Evolutionary conservation across 2,113 vertebrate genomes (phyloP).

Genomic region (Phainopepla nitens): DNA sequence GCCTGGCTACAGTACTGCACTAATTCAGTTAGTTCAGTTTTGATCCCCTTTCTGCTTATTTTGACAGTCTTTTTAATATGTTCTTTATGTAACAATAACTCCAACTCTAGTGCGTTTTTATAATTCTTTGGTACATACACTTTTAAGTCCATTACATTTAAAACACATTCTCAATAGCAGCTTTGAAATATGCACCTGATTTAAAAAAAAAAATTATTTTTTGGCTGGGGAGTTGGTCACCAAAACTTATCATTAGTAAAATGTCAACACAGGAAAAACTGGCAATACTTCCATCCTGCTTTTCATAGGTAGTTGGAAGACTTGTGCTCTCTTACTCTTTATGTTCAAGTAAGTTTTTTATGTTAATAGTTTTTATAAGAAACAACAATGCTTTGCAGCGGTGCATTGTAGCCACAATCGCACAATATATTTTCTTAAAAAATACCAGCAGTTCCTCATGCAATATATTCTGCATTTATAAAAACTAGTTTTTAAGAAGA

Average conservation of each 20-base stretch:
- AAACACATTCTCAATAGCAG: constrained; percentile 68
- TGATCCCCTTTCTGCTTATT: constrained; percentile 74
- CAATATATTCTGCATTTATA: constrained; percentile 90
- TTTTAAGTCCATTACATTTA: constrained; percentile 69
- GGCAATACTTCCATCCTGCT: constrained; percentile 69
- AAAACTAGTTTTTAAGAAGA: constrained; percentile 87
- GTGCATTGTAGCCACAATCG: constrained; percentile 83
- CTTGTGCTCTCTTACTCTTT: constrained; percentile 65
- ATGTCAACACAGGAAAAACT: constrained; percentile 66
- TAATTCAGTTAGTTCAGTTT: constrained; percentile 77
- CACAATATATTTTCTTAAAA: constrained; percentile 88
- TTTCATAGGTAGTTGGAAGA: constrained; percentile 60
- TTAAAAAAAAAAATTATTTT: constrained; percentile 70
- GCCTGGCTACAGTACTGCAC: constrained; percentile 85
- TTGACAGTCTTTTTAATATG: constrained; percentile 70
- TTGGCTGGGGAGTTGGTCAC: constrained; percentile 74
- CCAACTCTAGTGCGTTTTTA: constrained; percentile 65
- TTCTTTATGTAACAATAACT: constrained; percentile 69
- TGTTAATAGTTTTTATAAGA: constrained; percentile 69
- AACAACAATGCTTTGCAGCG: constrained; percentile 76
- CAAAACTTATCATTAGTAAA: constrained; percentile 65
- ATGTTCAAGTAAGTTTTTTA: constrained; percentile 63
- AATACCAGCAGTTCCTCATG: constrained; percentile 86
- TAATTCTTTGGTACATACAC: constrained; percentile 71
- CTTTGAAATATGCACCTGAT: constrained; percentile 77